Evolutionary conservation across 2,113 vertebrate genomes (phyloP), one percentile per base, ranked within the genome.

Genomic region (Promerops cafer): DNA sequence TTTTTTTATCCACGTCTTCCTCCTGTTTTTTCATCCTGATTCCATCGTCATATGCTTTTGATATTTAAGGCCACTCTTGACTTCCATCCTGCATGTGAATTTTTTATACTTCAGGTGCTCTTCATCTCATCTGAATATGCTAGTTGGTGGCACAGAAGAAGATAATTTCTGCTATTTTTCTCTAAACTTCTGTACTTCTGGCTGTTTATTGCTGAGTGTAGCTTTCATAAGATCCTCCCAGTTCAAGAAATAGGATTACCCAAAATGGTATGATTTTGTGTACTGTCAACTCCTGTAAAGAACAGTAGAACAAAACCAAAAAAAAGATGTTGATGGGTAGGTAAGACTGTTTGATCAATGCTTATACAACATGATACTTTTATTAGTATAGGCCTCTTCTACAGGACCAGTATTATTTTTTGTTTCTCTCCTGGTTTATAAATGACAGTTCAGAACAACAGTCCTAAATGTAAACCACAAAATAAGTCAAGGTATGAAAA

Each of bases 61-160:
- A 83, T 88, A 91, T 95, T 95, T 90, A 91, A 93, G 95, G 85
- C 61, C 60, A 52, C 44, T 94, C 33, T 64, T 91, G 77, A 68
- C 33, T 88, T 89, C 42, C 5, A 6, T 75, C 77, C 74, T 76
- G 72, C 35, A 44, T 71, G 52, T 64, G 56, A 63, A 85, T 44
- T 70, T 93, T 22, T 86, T 56, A 83, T 37, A 49, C 45, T 47
- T 44, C 74, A 90, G 65, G 53, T 89, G 57, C n/a, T 92, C 44
- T 95, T 96, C 87, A 81, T 94, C 80, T 93, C 65, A 74, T 83
- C 35, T 94, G 74, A 89, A 87, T 94, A 85, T 74, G 54, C 45
- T 94, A 89, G 64, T 56, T 15, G 21, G 63, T 83, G 42, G 45
- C 35, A 81, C 72, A 83, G 94, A 91, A 66, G 69, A 77, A 94